These are phyloP conservation scores for Agrotis segetum DNA, from an alignment of 2,888 invertebrate species.

Conservation along the genomic window DNA sequence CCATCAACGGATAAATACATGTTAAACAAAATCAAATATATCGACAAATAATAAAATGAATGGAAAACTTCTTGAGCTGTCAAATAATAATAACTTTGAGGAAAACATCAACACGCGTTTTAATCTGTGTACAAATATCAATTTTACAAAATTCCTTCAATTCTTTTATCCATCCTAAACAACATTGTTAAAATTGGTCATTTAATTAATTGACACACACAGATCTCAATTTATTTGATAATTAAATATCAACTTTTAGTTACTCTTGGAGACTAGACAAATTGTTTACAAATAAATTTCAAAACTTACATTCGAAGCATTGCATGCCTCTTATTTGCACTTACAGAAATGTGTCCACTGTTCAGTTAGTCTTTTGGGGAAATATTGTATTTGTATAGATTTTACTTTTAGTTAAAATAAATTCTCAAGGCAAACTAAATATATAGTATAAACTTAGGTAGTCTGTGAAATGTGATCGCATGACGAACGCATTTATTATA, in stretches of 20 bases:
- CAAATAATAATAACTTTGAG: constrained; percentile 46
- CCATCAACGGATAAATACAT: constrained; percentile 63
- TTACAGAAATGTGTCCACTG: constrained; percentile 44
- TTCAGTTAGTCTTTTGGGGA: constrained; percentile 5
- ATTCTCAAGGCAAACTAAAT: constrained; percentile 13
- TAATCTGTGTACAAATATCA: constrained; percentile 44
- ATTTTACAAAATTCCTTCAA: constrained; percentile 48
- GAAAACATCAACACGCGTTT: constrained; percentile 51
- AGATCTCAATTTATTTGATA: constrained; percentile 60
- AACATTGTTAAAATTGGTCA: constrained; percentile 81
- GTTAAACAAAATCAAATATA: constrained; percentile 45
- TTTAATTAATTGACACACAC: constrained; percentile 75
- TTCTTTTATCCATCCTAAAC: constrained; percentile 62
- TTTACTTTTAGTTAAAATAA: constrained; percentile 19
- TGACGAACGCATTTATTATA: not conserved
- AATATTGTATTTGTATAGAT: not conserved
- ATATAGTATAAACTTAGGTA: not conserved
- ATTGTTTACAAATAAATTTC: constrained; percentile 47
- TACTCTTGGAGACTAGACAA: constrained; percentile 53
- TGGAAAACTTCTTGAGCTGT: constrained; percentile 61
- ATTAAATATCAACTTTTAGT: constrained; percentile 44
- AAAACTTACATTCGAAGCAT: constrained; percentile 38
- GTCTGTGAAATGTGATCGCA: not conserved
- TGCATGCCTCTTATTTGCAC: constrained; percentile 27
- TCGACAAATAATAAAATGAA: constrained; percentile 42